Conservation (phyloP, 2,113 vertebrate species). For the Apeltes quadracus region DNA sequence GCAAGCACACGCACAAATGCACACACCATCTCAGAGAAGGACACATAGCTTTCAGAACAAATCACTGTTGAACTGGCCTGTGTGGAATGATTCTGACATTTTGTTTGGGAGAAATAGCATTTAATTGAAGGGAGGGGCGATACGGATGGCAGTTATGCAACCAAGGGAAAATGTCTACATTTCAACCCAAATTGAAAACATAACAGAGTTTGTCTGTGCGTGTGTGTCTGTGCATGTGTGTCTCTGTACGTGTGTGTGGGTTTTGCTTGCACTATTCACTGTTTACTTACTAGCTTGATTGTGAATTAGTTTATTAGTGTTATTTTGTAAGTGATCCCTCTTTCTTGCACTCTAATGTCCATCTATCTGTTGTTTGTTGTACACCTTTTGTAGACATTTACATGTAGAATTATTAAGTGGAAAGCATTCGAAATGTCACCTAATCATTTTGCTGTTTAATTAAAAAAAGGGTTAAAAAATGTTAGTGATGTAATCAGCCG, state of each 20-base stretch:
- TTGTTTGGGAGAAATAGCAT: conserved; percentile 82
- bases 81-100: conserved; percentile 80
- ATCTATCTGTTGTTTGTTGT: background rate
- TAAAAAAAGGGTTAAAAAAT: too few species aligned
- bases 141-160: conserved; percentile 77
- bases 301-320: conserved; percentile 44
- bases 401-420: conserved; percentile 2
- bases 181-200: conserved; percentile 81
- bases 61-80: conserved; percentile 75
- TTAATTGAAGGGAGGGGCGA: conserved; percentile 80
- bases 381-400: conserved; percentile 12
- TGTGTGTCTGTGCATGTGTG: conserved; percentile 31
- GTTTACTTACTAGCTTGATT: conserved; percentile 45
- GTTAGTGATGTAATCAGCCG: too few species aligned
- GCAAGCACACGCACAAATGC: conserved; percentile 33
- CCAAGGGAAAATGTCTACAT: conserved; percentile 76
- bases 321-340: conserved; percentile 14
- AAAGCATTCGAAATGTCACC: background rate
- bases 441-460: conserved; percentile 2
- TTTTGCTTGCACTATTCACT: conserved; percentile 42
- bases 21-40: conserved; percentile 67
- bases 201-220: conserved; percentile 71
- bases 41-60: conserved; percentile 82
- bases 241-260: conserved; percentile 22
- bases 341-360: background rate